Conservation (phyloP, 1,140 invertebrate species). For the Pygmarrhopalites habei region DNA sequence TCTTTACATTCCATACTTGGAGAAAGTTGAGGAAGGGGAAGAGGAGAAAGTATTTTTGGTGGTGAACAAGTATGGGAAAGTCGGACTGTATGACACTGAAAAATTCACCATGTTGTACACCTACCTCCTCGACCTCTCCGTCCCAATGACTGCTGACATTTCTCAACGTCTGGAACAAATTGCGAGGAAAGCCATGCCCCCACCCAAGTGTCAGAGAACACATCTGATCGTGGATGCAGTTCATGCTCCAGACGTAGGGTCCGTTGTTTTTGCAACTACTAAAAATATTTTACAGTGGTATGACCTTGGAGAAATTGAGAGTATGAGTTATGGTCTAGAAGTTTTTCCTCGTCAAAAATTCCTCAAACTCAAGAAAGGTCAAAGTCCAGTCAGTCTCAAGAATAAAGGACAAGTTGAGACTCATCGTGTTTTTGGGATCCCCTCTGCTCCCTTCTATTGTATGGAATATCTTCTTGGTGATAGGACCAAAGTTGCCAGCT, state of each 20-base stretch:
- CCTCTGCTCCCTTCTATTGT: slow-evolving; percentile 18
- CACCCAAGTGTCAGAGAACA: slow-evolving; percentile 31
- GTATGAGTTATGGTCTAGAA: slow-evolving; percentile 27
- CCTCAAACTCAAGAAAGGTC: slow-evolving; percentile 9
- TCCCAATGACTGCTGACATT: slow-evolving; percentile 28
- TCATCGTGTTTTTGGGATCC: slow-evolving; percentile 28
- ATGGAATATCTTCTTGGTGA: slow-evolving; percentile 21
- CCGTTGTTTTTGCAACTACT: slow-evolving; percentile 29
- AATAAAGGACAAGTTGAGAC: slow-evolving; percentile 36
- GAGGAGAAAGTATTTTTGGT: slow-evolving; percentile 18
- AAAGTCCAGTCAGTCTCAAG: slow-evolving; percentile 11
- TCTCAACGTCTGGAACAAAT: neutral
- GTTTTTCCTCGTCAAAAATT: slow-evolving; percentile 29
- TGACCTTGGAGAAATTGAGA: slow-evolving; percentile 37
- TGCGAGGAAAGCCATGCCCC: neutral
- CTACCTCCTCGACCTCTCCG: slow-evolving; percentile 32
- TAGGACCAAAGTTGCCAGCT: neutral
- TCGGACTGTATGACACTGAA: slow-evolving; percentile 32
- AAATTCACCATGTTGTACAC: slow-evolving; percentile 26
- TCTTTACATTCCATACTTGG: slow-evolving; percentile 23
- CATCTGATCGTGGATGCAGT: slow-evolving; percentile 36
- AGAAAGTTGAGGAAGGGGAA: slow-evolving; percentile 3
- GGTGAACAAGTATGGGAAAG: slow-evolving; percentile 38
- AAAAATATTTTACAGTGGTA: slow-evolving; percentile 34
- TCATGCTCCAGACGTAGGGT: slow-evolving; percentile 20